Base-by-base conservation (phyloP, 2,888 invertebrate species). In the Diabrotica balteata region DNA sequence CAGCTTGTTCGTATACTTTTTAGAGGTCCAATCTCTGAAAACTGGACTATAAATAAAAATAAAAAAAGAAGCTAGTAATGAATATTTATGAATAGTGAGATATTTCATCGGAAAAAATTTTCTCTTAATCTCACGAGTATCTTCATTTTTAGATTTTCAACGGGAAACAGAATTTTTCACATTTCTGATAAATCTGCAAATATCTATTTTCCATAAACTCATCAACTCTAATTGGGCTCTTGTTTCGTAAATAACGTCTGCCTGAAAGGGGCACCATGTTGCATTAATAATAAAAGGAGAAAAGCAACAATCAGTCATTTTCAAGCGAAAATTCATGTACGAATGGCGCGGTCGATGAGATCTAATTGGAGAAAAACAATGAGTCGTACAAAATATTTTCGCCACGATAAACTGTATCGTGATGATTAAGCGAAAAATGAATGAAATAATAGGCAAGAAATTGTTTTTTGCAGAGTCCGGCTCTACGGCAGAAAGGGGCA, bases 201-300 rank as follows among this genome's bases (percentile, higher is more conserved):
- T 32, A 5, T 1, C 32, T 32, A 32, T 32, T 32, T 32, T 32
- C 32, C 32, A 32, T 32, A 32, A 32, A 32, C 32, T 32, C 32
- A 32, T 32, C 32, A 32, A 32, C 32, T 32, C 32, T 32, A 32
- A 32, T 32, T 32, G 32, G 32, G 3, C 32, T 32, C 32, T 32
- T 32, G 4, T 32, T 32, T 32, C 32, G 32, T 32, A 32, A 32
- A 32, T 32, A 32, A 32, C 32, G 32, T 32, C 58, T 66, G 71
- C 73, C 70, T 67, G 59, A 45, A 55, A 68, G 60, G 60, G 49
- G 60, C 61, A 65, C 64, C 64, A 65, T 61, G 57, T 58, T 62
- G 43, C 51, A 62, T 59, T 58, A 63, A 63, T 63, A 42, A 54
- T 65, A 59, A 17, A 65, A 42, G 53, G 59, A 59, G 44, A 46